These are phyloP conservation scores for Gasterosteus aculeatus DNA, from an alignment of 2,113 vertebrate species.

Conservation along the genomic window DNA sequence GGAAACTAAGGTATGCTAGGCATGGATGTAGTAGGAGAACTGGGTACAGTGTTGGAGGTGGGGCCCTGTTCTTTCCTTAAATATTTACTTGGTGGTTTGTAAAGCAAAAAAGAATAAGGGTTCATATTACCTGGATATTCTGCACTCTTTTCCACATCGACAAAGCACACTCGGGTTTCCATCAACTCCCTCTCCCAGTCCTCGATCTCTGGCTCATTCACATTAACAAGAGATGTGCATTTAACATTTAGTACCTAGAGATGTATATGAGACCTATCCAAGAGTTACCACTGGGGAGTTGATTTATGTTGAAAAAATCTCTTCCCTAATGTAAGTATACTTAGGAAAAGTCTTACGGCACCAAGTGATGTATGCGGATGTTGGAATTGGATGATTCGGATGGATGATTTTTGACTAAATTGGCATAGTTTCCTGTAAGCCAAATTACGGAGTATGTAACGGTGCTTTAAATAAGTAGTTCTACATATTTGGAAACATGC, in stretches of 20 bases:
- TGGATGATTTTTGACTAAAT: conserved; percentile 19
- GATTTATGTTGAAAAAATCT: background rate
- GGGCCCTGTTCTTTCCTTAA: background rate
- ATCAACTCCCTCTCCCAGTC: too few relatives aligned
- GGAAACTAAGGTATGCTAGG: conserved; percentile 24
- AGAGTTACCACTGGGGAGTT: background rate
- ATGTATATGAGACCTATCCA: background rate
- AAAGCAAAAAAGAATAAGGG: background rate
- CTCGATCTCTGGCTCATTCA: background rate
- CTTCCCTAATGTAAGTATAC: background rate
- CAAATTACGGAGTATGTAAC: too few relatives aligned
- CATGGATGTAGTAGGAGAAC: background rate
- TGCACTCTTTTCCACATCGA: background rate
- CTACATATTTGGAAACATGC: background rate
- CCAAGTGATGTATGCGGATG: background rate
- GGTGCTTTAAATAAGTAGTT: background rate
- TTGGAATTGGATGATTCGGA: background rate
- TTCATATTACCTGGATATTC: background rate
- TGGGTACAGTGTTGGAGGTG: background rate
- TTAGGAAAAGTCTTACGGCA: background rate
- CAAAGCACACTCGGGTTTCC: background rate
- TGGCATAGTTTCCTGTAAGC: conserved; percentile 13
- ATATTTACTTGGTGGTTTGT: background rate
- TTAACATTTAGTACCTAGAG: background rate
- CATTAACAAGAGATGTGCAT: background rate